phyloP scores from a whole-genome alignment of 2,888 invertebrate species.

The Eurytoma adleriae region DNA sequence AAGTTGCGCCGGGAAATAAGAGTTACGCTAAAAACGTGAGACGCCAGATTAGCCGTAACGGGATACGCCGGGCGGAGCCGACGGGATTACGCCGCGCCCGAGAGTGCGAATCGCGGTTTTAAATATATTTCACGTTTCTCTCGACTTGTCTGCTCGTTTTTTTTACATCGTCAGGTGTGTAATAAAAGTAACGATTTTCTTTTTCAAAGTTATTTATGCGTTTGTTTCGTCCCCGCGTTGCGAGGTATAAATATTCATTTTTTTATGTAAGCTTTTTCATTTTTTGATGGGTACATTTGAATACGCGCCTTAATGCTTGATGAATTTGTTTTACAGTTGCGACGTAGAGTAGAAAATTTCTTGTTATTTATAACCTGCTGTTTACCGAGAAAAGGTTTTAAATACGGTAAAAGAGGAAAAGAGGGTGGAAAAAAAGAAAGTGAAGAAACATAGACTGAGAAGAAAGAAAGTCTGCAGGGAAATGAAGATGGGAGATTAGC shows the following conservation, averaged over 20 bases:
- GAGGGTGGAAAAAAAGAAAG: conserved; percentile 8
- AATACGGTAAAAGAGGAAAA: conserved; percentile 12
- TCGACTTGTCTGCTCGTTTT: not conserved
- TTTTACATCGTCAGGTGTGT: not conserved
- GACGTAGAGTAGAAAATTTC: not conserved
- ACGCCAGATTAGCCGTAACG: conserved; percentile 4
- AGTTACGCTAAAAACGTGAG: conserved; percentile 10
- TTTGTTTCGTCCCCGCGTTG: too few species aligned
- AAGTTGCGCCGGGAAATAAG: conserved; percentile 10
- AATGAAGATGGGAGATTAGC: conserved; percentile 40
- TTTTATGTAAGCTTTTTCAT: too few species aligned
- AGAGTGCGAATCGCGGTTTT: not conserved
- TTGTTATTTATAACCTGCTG: not conserved
- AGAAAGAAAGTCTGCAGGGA: not conserved
- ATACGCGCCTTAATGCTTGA: too few species aligned
- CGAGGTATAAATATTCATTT: too few species aligned
- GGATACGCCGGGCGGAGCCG: not conserved
- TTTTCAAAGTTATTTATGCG: too few species aligned
- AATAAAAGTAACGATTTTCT: too few species aligned
- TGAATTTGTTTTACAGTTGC: too few species aligned
- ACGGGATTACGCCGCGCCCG: not conserved
- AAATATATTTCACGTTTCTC: not conserved
- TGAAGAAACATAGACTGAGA: not conserved
- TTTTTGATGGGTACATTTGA: too few species aligned
- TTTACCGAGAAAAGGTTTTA: not conserved